A percentile compares a stretch with the other conserved stretches of the same genome.
phyloP scores from a whole-genome alignment of 2,888 invertebrate species.

The Eledona agricola region DNA sequence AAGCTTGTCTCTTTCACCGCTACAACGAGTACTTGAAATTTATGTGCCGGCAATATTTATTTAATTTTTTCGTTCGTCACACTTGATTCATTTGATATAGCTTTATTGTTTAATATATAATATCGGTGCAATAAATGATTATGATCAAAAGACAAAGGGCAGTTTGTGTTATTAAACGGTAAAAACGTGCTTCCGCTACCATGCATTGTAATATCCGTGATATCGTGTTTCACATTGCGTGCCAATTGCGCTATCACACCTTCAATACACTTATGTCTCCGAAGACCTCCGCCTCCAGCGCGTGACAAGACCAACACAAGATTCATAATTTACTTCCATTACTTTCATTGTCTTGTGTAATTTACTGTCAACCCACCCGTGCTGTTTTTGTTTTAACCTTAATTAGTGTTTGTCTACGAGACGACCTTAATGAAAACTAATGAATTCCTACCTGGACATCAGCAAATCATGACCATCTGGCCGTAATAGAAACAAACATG shows the following conservation, averaged over 20 bases:
- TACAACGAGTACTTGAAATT: too few relatives aligned
- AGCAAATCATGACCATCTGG: conserved; percentile 6
- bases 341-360: conserved; percentile 37
- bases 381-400: conserved; percentile 38
- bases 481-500: conserved; percentile 17
- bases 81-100: too few relatives aligned
- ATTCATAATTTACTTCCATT: conserved; percentile 49
- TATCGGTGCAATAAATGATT: too few relatives aligned
- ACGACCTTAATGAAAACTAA: conserved; percentile 44
- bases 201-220: too few relatives aligned
- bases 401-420: conserved; percentile 42
- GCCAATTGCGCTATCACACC: conserved; percentile 45
- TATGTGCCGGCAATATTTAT: too few relatives aligned
- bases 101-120: too few relatives aligned
- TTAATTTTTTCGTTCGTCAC: too few relatives aligned
- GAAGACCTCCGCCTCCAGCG: conserved; percentile 42
- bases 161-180: conserved; percentile 1
- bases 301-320: conserved; percentile 48
- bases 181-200: too few relatives aligned
- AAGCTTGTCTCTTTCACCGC: too few relatives aligned
- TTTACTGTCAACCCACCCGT: conserved; percentile 34
- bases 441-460: conserved; percentile 37
- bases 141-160: neutral
- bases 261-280: conserved; percentile 45
- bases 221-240: conserved; percentile 43